Base-by-base conservation (phyloP, 2,797 vertebrate species). In the Karalla daura region DNA sequence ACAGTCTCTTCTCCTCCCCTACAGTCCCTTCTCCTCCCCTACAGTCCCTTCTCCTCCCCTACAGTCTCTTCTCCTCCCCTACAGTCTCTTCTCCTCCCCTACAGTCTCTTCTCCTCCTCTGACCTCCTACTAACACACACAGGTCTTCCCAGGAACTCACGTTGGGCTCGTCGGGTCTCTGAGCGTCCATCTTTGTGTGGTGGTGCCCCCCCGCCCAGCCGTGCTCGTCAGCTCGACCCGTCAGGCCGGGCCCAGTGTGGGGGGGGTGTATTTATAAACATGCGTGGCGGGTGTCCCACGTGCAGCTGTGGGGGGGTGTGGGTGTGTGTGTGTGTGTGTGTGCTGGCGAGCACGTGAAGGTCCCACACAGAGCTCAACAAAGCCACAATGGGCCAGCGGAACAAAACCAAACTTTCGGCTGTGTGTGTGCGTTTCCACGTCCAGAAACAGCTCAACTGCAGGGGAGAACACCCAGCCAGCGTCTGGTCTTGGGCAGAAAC, bases 221-320 rank as follows among this genome's bases (percentile, higher is more conserved):
- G n/a, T n/a, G n/a, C n/a, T n/a, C 37, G 24, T 20, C 59, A 3
- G 52, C 27, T 62, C 33, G 1, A 56, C 27, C 58, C 69, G 53
- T 73, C 76, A 74, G 83, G 76, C 62, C 17, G 39, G 44, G 63
- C 52, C 59, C n/a, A 9, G 78, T 7, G 1, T 13, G 40, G 0
- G 51, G n/a, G 64, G 63, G 83, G 69, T 79, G 50, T 85, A 89
- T 92, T 90, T 93, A 91, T 90, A 83, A 89, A 86, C 83, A 72
- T 40, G 50, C 2, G 3, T 2, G n/a, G n/a, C 25, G 70, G 30
- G 43, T 55, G 74, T 81, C 89, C 78, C 75, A 86, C 77, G 47
- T 25, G 36, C 53, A 33, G 63, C 86, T 87, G 82, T 76, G n/a
- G n/a, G n/a, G n/a, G n/a, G n/a, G n/a, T n/a, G n/a, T n/a, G n/a